These are phyloP conservation scores for Strigamia maritima DNA, from an alignment of 2,888 invertebrate species.

Conservation along the genomic window DNA sequence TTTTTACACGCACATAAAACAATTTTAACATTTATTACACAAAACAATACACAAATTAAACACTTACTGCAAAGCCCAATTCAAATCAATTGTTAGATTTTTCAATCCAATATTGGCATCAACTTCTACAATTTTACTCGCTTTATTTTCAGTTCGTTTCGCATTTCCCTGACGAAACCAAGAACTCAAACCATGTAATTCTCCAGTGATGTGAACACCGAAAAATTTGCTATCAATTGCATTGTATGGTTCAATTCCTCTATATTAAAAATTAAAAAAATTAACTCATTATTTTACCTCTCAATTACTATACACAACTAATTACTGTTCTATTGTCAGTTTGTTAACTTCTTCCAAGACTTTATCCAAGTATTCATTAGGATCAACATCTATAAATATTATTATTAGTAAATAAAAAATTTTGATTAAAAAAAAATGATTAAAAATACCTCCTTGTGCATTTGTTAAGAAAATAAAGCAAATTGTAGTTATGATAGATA, in stretches of 20 bases:
- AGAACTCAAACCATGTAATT: not conserved
- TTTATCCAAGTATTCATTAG: too few relatives aligned
- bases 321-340: not conserved
- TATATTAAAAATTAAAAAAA: not conserved
- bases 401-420: too few relatives aligned
- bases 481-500: too few relatives aligned
- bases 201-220: not conserved
- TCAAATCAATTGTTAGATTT: not conserved
- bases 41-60: not conserved
- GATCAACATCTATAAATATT: too few relatives aligned
- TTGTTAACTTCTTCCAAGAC: too few relatives aligned
- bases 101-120: not conserved
- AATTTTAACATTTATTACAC: too few relatives aligned
- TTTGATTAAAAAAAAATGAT: too few relatives aligned
- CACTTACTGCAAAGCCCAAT: not conserved
- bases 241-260: not conserved
- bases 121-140: not conserved
- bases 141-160: not conserved
- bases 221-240: not conserved
- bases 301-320: not conserved
- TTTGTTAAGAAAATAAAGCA: too few relatives aligned
- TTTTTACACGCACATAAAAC: not conserved
- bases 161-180: not conserved
- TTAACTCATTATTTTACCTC: too few relatives aligned
- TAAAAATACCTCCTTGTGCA: too few relatives aligned